Conservation (phyloP, 2,888 invertebrate genomes). For the Pseudolycoriella hygida region DNA sequence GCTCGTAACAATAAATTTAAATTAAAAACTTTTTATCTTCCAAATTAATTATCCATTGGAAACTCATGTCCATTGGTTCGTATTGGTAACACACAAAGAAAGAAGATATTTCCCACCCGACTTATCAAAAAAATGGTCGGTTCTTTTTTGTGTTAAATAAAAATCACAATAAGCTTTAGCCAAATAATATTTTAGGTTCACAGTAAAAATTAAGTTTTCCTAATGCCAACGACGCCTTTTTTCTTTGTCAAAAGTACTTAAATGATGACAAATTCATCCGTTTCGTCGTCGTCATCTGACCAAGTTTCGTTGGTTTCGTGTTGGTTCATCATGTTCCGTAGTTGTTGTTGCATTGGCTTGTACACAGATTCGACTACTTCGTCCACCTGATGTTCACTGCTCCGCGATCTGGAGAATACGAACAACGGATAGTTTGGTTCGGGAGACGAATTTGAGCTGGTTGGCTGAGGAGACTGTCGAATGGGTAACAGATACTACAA, state of each 20-base stretch:
- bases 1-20: too few relatives aligned
- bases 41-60: too few relatives aligned
- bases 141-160: too few relatives aligned
- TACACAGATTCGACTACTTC: conserved; percentile 27
- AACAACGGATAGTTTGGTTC: conserved; percentile 63
- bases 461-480: neutral
- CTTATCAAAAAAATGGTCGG: too few relatives aligned
- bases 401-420: conserved; percentile 56
- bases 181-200: too few relatives aligned
- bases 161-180: too few relatives aligned
- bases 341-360: conserved; percentile 36
- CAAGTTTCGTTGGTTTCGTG: conserved; percentile 32
- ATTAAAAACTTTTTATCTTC: too few relatives aligned
- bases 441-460: conserved; percentile 22
- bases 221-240: too few relatives aligned
- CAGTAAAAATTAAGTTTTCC: too few relatives aligned
- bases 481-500: neutral
- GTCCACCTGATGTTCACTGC: conserved; percentile 29
- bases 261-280: conserved; percentile 55
- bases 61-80: too few relatives aligned
- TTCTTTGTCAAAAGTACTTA: conserved; percentile 19
- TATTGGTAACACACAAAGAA: too few relatives aligned
- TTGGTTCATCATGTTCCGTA: conserved; percentile 36
- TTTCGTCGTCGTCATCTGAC: conserved; percentile 47
- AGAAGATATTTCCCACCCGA: too few relatives aligned